These are phyloP conservation scores for Tragopan temminckii DNA, from an alignment of 2,797 vertebrate genomes.

Conservation along the genomic window DNA sequence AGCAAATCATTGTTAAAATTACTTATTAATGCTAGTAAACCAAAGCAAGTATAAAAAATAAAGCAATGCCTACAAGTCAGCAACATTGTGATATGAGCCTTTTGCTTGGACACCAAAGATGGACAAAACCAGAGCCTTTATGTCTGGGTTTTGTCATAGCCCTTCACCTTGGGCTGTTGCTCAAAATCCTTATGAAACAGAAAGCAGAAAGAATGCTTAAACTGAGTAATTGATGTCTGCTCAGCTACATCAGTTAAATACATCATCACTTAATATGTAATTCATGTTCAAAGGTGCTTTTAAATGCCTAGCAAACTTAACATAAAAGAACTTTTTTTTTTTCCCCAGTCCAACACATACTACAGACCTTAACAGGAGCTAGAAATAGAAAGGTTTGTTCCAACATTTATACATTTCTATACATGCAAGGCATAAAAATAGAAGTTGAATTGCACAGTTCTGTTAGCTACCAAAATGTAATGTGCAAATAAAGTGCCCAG, in stretches of 20 bases:
- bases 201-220: conserved; percentile 42
- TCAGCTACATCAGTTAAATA: conserved; percentile 19
- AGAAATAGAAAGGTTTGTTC: conserved; percentile 68
- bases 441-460: conserved; percentile 65
- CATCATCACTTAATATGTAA: conserved; percentile 17
- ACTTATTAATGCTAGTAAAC: neutral
- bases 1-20: neutral
- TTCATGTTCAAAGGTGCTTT: conserved; percentile 18
- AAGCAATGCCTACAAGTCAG: conserved; percentile 1
- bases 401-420: conserved; percentile 61
- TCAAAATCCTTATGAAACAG: conserved; percentile 28
- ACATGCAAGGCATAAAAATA: conserved; percentile 62
- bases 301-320: conserved; percentile 5
- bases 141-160: conserved; percentile 35
- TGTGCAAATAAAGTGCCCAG: conserved; percentile 69
- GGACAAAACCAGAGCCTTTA: conserved; percentile 22
- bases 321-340: neutral
- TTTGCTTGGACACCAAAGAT: neutral
- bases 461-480: conserved; percentile 68
- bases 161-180: conserved; percentile 2
- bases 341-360: neutral
- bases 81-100: neutral
- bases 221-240: neutral
- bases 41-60: neutral
- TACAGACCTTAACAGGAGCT: conserved; percentile 40